Evolutionary conservation across 1,140 invertebrate species (phyloP).

Genomic region (Drosophila kohkoa): DNA sequence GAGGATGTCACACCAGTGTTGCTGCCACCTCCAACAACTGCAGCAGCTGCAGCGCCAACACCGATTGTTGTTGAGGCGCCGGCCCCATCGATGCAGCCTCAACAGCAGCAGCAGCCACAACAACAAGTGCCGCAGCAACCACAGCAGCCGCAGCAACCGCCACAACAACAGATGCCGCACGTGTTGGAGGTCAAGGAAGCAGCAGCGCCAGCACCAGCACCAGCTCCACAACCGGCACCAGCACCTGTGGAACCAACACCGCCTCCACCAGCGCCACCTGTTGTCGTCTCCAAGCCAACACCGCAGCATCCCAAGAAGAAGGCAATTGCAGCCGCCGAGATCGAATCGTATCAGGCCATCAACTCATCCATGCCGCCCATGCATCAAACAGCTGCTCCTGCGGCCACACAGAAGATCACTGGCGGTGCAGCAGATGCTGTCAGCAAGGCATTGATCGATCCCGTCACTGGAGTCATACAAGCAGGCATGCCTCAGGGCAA

Average conservation of each 20-base stretch:
- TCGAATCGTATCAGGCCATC: constrained; percentile 73
- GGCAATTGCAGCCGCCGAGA: constrained; percentile 78
- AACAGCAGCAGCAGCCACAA: constrained; percentile 15
- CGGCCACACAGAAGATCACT: constrained; percentile 75
- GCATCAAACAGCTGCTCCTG: constrained; percentile 74
- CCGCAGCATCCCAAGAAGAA: constrained; percentile 83
- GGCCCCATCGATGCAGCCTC: constrained; percentile 1
- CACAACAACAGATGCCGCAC: constrained; percentile 8
- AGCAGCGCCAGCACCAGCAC: not conserved
- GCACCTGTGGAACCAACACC: constrained; percentile 1
- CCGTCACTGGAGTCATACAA: constrained; percentile 90
- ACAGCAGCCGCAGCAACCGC: not conserved
- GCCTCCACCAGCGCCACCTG: constrained; percentile 12
- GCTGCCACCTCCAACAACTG: constrained; percentile 29
- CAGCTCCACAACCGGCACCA: not conserved
- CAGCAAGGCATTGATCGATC: constrained; percentile 88
- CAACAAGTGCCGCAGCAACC: not conserved
- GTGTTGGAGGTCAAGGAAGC: constrained; percentile 13
- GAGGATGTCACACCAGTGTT: constrained; percentile 86
- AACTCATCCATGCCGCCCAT: constrained; percentile 72
- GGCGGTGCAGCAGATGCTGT: constrained; percentile 78
- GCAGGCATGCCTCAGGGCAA: constrained; percentile 89
- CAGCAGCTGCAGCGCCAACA: not conserved
- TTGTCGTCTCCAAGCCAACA: constrained; percentile 50
- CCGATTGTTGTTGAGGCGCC: constrained; percentile 5